A percentile compares a stretch with the other conserved stretches of the same genome.
Conservation (phyloP, 2,113 vertebrate genomes). For the Dipodomys stephensi region DNA sequence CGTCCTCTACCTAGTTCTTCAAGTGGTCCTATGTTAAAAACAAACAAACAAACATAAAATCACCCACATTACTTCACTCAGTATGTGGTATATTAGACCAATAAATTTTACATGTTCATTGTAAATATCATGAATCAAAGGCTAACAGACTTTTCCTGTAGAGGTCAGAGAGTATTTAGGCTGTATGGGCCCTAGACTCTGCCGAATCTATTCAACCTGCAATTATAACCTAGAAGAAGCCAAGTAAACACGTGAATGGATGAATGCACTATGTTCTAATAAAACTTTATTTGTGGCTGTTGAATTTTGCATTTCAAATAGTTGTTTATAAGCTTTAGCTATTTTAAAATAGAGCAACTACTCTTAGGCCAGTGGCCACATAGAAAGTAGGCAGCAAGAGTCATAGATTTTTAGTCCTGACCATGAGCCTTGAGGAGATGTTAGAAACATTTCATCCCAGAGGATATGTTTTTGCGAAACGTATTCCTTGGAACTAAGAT, state of each 20-base stretch:
- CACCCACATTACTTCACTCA: neutral
- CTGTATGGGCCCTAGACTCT: neutral
- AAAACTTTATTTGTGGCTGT: neutral
- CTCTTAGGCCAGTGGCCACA: neutral
- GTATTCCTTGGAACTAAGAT: conserved; percentile 18
- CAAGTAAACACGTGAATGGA: neutral
- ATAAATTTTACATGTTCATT: too few species aligned
- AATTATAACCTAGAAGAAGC: neutral
- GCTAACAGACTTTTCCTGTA: neutral
- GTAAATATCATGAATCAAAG: neutral
- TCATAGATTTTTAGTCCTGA: neutral
- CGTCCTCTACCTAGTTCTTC: neutral
- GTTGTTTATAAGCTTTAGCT: neutral
- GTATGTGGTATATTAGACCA: neutral
- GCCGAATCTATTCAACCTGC: neutral
- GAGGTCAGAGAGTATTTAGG: neutral
- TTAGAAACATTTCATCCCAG: too few species aligned
- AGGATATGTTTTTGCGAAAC: neutral
- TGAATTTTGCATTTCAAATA: neutral
- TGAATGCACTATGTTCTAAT: neutral
- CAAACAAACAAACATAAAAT: neutral
- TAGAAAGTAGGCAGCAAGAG: neutral
- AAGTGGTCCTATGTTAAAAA: neutral
- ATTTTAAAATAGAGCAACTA: neutral
- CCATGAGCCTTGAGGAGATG: neutral